Base-by-base conservation (phyloP, 2,113 vertebrate species). In the Gnathonemus longibarbis region DNA sequence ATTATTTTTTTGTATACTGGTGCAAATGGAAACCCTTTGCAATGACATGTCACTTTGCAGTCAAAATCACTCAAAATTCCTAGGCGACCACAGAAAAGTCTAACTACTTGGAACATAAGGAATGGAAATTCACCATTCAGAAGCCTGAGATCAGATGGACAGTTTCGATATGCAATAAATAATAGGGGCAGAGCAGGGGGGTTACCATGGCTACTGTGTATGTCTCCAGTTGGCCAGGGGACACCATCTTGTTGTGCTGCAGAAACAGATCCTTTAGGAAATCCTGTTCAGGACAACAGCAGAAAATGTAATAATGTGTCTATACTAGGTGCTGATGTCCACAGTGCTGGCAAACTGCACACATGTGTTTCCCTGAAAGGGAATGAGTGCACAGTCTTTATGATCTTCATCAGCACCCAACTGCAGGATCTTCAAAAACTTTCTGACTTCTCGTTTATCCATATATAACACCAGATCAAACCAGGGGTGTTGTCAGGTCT, bases 261-360 rank as follows among this genome's bases (percentile, higher is more conserved):
- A 94, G 90, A 91, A 98, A 97, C 46, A 99, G 97, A 90, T 99
- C 98, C 53, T 95, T 93, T 27, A 99, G 95, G 92, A 99, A 99
- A 91, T 96, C 95, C 98, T 99, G 92, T 17, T 58, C 84, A 31
- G 88, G 91, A 62, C 0, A 89, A 24, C 35, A 88, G 31, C 7
- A 39, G 50, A 35, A 17, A 53, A 35, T 19, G 46, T 13, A 7
- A 80, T 19, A 80, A 80, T 19, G 10, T 31, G 27, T 4, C 62
- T 70, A 27, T 10, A 70, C 13, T 70, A 70, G 27, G n/a, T 3
- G 3, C 62, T 31, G 27, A 70, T 31, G 10, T 31, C 27, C 27
- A 5, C 62, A 70, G 62, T 31, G 77, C 77, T 83, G 77, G 2
- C 10, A 45, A 45, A 9, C 56, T n/a, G 24, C 56, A n/a, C 8